phyloP scores from a whole-genome alignment of 2,888 invertebrate genomes.

The Ctenicera cuprea region DNA sequence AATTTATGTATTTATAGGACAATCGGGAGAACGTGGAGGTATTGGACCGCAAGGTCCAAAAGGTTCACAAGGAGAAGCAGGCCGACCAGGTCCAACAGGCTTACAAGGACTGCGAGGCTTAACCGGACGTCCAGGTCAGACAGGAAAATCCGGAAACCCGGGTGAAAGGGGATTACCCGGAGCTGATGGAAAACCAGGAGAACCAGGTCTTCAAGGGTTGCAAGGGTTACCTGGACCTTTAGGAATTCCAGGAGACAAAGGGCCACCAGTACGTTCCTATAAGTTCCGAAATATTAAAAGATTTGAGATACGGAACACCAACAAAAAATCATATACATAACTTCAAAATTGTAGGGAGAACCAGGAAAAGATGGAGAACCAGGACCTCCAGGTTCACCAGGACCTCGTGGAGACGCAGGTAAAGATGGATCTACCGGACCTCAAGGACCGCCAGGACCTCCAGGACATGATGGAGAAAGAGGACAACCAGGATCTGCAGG shows the following conservation, averaged over 20 bases:
- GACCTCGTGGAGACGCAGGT: slow-evolving; percentile 87
- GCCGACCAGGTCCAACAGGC: slow-evolving; percentile 77
- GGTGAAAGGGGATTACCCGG: slow-evolving; percentile 87
- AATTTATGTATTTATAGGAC: slow-evolving; percentile 70
- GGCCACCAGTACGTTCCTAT: slow-evolving; percentile 76
- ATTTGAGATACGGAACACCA: no score
- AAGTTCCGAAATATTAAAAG: slow-evolving; percentile 38
- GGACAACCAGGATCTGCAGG: slow-evolving; percentile 87
- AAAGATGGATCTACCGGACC: slow-evolving; percentile 86
- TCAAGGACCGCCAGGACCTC: slow-evolving; percentile 83
- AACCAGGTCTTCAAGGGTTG: slow-evolving; percentile 86
- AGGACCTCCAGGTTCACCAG: slow-evolving; percentile 84
- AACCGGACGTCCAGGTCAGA: slow-evolving; percentile 81
- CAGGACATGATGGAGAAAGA: slow-evolving; percentile 84
- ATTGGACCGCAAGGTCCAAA: slow-evolving; percentile 80
- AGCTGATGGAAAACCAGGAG: slow-evolving; percentile 90
- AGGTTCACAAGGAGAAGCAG: slow-evolving; percentile 78
- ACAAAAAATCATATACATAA: no score
- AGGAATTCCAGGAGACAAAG: slow-evolving; percentile 87
- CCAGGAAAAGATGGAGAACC: slow-evolving; percentile 87
- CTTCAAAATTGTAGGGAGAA: slow-evolving; percentile 78
- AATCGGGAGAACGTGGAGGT: slow-evolving; percentile 82
- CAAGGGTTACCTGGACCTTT: slow-evolving; percentile 87
- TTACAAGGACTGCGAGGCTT: slow-evolving; percentile 77
- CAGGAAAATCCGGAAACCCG: slow-evolving; percentile 81